Evolutionary conservation across 2,113 vertebrate species (phyloP).

Genomic region (Erythrolamprus reginae): DNA sequence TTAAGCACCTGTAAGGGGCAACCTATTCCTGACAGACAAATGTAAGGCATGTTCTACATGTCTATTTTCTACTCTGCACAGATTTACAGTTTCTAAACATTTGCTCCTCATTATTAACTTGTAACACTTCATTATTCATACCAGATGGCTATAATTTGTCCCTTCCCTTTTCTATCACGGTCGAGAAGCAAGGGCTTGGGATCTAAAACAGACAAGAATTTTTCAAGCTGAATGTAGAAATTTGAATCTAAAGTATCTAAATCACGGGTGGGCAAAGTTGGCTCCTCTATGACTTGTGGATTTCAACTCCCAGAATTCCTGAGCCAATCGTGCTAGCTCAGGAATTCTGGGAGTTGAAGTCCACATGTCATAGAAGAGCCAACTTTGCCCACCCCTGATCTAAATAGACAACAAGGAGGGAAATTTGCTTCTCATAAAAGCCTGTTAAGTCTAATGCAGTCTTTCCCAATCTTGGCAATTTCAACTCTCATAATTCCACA

Average conservation of each 20-base stretch:
- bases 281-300: too few relatives aligned
- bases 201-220: background rate
- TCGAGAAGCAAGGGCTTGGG: background rate
- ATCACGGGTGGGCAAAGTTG: too few relatives aligned
- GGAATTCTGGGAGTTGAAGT: too few relatives aligned
- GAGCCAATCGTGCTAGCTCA: too few relatives aligned
- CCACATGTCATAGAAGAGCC: too few relatives aligned
- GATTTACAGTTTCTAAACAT: constrained; percentile 19
- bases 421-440: background rate
- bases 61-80: constrained; percentile 6
- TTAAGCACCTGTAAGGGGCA: background rate
- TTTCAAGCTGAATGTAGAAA: background rate
- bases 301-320: too few relatives aligned
- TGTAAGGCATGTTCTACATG: background rate
- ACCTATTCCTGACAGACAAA: background rate
- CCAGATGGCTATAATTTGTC: constrained; percentile 18
- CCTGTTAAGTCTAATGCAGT: background rate
- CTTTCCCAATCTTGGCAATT: background rate
- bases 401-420: background rate
- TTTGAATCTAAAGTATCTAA: background rate
- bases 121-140: constrained; percentile 15
- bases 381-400: too few relatives aligned
- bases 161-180: background rate
- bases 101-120: constrained; percentile 24
- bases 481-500: background rate